Evolutionary conservation across 1,140 invertebrate species (phyloP), one percentile per base, ranked within the genome.

Genomic region (Dinothrombium tinctorium): DNA sequence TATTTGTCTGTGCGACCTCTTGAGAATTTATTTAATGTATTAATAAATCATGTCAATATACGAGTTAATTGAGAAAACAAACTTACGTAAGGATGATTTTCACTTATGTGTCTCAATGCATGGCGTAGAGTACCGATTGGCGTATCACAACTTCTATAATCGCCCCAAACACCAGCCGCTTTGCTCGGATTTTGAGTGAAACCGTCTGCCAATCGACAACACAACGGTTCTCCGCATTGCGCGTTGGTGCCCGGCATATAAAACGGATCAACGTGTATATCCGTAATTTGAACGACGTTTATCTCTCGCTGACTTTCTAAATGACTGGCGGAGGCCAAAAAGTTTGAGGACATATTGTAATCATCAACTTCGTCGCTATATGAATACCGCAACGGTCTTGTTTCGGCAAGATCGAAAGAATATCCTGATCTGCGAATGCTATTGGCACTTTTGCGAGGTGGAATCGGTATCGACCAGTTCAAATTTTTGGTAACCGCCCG

Each of bases 211-310:
- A 74, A 57, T 21, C 82, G 66, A 56, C 82, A 90, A 53, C 82
- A 90, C 3, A 89, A 57, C 0, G 82, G 83, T 56, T 89, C 82
- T 47, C 74, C 73, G 57, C 83, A 92, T 42, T 82, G 75, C 0
- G 82, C 82, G 53, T 84, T 83, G 3, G 75, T 69, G 42, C 80
- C 83, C 64, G 84, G 79, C 44, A 74, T 71, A 51, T 90, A 90
- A 51, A 83, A 80, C 0, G 81, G 81, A 62, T 92, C 84, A 52
- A 77, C 84, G 56, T 89, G 83, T 0, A 83, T 87, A 55, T 89
- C 84, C 1, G 82, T 86, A 35, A 92, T 69, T 52, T 92, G 84
- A 8, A 92, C 62, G 5, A 90, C 80, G 66, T 84, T 84, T 51
- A 21, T 35, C 8, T 39, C n/a, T 12, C 22, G 29, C 15, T 29